Base-by-base conservation (phyloP, 2,888 invertebrate species). In the Schizaphis graminum region DNA sequence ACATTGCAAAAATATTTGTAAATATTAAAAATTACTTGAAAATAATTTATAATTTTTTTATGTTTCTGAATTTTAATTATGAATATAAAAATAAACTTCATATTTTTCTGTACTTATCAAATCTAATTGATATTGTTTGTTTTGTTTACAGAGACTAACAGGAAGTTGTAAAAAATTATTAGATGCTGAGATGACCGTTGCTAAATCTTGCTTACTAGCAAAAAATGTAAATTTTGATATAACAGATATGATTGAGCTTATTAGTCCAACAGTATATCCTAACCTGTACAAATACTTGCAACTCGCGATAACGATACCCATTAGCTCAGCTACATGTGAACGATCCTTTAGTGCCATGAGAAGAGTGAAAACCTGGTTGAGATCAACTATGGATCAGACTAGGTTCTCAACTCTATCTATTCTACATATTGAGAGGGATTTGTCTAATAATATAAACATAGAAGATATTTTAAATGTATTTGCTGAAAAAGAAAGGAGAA, bases 101-200 rank as follows among this genome's bases (percentile, higher is more conserved):
- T 67, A 67, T 67, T 67, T 67, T 67, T 26, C 28, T 28, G 67
- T 67, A 67, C 26, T n/a, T 28, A 28, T 67, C n/a, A 67, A 28
- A 67, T 67, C n/a, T 67, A 87, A 87, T 87, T 87, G n/a, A n/a
- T n/a, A n/a, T n/a, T n/a, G n/a, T n/a, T n/a, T n/a, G n/a, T n/a
- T n/a, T n/a, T n/a, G n/a, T 87, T 87, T 87, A 87, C 87, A 47
- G 87, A 87, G 21, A 87, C 47, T 87, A 87, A 87, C 87, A 87
- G n/a, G 16, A 24, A n/a, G 87, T 47, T 87, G 49, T 87, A 87
- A 87, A 87, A 87, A 87, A 87, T 87, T 26, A 44, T 87, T 87
- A 49, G 47, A 49, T 21, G 21, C 53, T 56, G 53, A 56, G 16
- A 56, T 56, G 53, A 21, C 21, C 16, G 21, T 56, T 56, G n/a